These are phyloP conservation scores for Aphidoletes aphidimyza DNA, from an alignment of 2,888 invertebrate species.

Conservation along the genomic window DNA sequence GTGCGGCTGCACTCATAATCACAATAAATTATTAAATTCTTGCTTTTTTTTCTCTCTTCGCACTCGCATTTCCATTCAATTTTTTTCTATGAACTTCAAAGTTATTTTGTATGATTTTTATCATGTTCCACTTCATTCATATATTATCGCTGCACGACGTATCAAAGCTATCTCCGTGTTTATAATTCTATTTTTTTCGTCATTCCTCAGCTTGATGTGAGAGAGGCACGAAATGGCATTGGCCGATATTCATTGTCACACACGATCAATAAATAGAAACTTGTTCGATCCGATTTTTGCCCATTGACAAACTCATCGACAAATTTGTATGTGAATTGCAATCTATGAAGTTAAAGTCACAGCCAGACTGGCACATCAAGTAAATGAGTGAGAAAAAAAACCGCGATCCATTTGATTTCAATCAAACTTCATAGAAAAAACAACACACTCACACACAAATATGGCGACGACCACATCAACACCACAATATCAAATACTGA, in stretches of 20 bases:
- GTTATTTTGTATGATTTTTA: background rate
- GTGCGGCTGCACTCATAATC: too few species aligned
- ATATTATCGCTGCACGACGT: constrained; percentile 7
- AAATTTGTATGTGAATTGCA: background rate
- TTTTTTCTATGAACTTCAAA: background rate
- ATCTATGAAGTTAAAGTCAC: background rate
- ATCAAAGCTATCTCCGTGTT: background rate
- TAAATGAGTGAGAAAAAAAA: background rate
- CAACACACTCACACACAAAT: too few species aligned
- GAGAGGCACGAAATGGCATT: constrained; percentile 22
- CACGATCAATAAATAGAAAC: background rate
- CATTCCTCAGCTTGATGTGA: background rate
- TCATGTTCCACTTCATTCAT: background rate
- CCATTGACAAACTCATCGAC: background rate
- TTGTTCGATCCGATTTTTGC: background rate
- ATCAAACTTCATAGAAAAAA: background rate
- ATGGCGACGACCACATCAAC: constrained; percentile 21
- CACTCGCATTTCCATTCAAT: background rate
- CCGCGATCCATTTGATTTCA: background rate
- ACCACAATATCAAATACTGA: background rate
- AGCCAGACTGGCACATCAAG: background rate
- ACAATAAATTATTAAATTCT: too few species aligned
- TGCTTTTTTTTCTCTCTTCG: background rate
- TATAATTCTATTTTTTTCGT: background rate
- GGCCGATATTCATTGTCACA: constrained; percentile 39